Base-by-base conservation (phyloP, 1,140 invertebrate species). In the Musca domestica region DNA sequence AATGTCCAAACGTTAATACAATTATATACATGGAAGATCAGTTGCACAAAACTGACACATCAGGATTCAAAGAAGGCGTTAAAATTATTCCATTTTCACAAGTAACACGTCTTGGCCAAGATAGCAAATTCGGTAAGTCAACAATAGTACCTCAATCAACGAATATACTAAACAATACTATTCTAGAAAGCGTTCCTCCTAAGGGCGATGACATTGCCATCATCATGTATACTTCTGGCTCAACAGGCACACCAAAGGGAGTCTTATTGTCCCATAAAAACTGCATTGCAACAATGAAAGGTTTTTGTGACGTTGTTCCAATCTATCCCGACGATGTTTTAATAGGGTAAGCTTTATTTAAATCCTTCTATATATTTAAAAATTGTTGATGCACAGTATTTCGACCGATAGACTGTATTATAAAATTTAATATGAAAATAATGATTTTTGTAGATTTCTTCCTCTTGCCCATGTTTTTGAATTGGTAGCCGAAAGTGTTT, bases 391-490 rank as follows among this genome's bases (percentile, higher is more conserved):
- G n/a, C n/a, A n/a, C n/a, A n/a, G n/a, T n/a, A n/a, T n/a, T n/a
- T n/a, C n/a, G n/a, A n/a, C n/a, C n/a, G n/a, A n/a, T n/a, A n/a
- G n/a, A 25, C 17, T 27, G 25, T 47, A 20, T n/a, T 17, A 51
- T 14, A 30, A 41, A 41, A 12, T 10, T 10, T 41, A 66, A 3
- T 47, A 17, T 47, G 17, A 17, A 6, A 52, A 2, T 52, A 12
- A 15, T 52, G 69, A 14, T 30, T 58, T 23, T 56, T 67, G 17
- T 58, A 73, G 71, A 47, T 99, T 98, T 83, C 85, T 99, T 66
- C 98, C 98, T 12, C 84, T 99, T 56, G 98, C 98, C 49, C 98
- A 99, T 84, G 96, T 99, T 2, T 93, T 98, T 73, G 98, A 99
- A 84, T 85, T 99, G 49, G 86, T 95, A 56, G 89, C 90, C 10